Evolutionary conservation across 92 coral and sea anemone species (phyloP), one percentile per base, ranked within the genome.

Genomic region (Epizoanthus stellaris): DNA sequence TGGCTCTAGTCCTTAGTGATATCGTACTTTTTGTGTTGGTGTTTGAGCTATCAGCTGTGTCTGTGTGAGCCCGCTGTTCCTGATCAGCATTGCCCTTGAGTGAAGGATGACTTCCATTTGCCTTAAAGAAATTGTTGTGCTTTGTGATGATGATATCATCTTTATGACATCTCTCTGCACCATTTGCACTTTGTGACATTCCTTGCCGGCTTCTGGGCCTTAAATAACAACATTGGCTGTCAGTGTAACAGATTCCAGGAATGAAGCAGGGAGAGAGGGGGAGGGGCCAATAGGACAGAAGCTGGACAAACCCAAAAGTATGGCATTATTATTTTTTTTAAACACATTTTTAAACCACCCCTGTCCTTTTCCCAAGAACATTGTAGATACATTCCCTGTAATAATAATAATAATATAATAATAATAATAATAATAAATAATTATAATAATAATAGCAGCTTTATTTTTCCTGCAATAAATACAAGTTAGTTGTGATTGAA

Each of bases 51-150:
- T 36, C 61, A 58, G 67, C 49, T 1, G 53, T 39, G 30, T 15
- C 69, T 58, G 16, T 15, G n/a, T 5, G 21, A 4, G 17, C 64
- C 43, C 16, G 60, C 2, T 63, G 60, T 6, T 4, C 23, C 19
- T 53, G 5, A 20, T 45, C 12, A 52, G 14, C 20, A 20, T 6
- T 79, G n/a, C 30, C 45, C 57, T 79, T 63, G 58, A 79, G 53
- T 34, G 57, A 21, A 20, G 10, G 53, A 7, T 23, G 72, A 79
- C 58, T 63, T 14, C 60, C 52, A 21, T 43, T 63, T 15, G 83
- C 23, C 60, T 79, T 43, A 3, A 79, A 63, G 60, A 79, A 62
- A 45, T 79, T 79, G 70, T 79, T 63, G 16, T 63, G 70, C 66
- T 4, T 62, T 11, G 70, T 79, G 61, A 79, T 73, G 2, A 72